Base-by-base conservation (phyloP, 2,888 invertebrate species). In the Ophioninae sp. region DNA sequence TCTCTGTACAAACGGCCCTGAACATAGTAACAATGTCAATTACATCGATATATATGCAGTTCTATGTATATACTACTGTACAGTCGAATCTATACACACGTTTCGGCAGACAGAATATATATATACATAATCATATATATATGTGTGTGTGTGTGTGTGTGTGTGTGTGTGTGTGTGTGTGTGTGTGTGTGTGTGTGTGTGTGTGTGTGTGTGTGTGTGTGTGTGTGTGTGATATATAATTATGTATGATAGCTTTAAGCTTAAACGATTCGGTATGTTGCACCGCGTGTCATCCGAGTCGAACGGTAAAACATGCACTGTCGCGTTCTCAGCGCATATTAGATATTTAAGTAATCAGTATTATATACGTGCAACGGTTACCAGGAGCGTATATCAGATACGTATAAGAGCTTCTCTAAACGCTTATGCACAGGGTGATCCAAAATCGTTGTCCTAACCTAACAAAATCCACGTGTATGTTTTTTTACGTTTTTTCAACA, bases 11-110 rank as follows among this genome's bases (percentile, higher is more conserved):
- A 88, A 88, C 83, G 90, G 86, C 88, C 88, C 86, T 90, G 90
- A 90, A 88, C 87, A 82, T 85, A 86, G 88, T 87, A 87, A 87
- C 89, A 91, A 89, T 90, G 90, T 90, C 90, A 91, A 90, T 91
- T 91, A 89, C 86, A 89, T 88, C 87, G 89, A 83, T 37, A 51
- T 30, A 51, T 17, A 30, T 0, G 23, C 6, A 58, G 7, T 37
- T 17, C 17, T 37, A 30, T 30, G 30, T 56, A 22, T 56, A 69
- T 22, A 8, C 39, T 8, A 2, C n/a, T 2, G 20, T 37, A 65
- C 39, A n/a, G 39, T 37, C 65, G 65, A 65, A 22, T 20, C n/a
- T 22, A 59, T n/a, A 59, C 22, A 59, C 20, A 59, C 59, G 59
- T 20, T 7, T 6, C 6, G 5, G 63, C 23, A 63, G 3, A 13